phyloP scores from a whole-genome alignment of 2,113 vertebrate genomes.

The Cavia aperea region DNA sequence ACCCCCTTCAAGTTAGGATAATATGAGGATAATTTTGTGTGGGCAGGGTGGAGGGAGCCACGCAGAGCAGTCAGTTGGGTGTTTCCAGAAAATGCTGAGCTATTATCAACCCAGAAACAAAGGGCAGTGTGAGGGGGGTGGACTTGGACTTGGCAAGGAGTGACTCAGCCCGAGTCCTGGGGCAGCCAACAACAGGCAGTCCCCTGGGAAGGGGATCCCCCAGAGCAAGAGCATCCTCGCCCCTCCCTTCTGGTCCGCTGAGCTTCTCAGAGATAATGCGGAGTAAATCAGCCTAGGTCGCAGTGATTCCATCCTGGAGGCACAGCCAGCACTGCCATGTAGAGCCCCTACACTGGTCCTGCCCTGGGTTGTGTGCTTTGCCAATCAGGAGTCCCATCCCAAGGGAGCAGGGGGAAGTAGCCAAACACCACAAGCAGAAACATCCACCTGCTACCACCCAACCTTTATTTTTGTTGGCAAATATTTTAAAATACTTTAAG shows the following conservation, averaged over 20 bases:
- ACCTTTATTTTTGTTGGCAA: constrained; percentile 21
- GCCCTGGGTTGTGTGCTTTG: neutral
- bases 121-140: fast-evolving
- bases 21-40: neutral
- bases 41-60: neutral
- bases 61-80: fast-evolving
- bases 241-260: neutral
- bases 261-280: neutral
- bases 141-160: fast-evolving
- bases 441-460: neutral
- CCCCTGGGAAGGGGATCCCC: fast-evolving
- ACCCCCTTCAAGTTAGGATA: neutral
- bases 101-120: neutral
- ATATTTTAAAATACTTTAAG: constrained; percentile 37
- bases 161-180: too few relatives aligned
- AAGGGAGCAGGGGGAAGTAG: neutral
- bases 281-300: neutral
- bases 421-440: neutral
- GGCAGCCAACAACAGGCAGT: neutral
- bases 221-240: neutral
- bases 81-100: neutral
- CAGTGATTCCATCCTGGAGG: neutral
- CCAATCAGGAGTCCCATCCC: too few relatives aligned
- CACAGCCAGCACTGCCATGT: too few relatives aligned
- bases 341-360: too few relatives aligned